Evolutionary conservation across 1,140 invertebrate genomes (phyloP).

Genomic region (Drosophila fuyamai): DNA sequence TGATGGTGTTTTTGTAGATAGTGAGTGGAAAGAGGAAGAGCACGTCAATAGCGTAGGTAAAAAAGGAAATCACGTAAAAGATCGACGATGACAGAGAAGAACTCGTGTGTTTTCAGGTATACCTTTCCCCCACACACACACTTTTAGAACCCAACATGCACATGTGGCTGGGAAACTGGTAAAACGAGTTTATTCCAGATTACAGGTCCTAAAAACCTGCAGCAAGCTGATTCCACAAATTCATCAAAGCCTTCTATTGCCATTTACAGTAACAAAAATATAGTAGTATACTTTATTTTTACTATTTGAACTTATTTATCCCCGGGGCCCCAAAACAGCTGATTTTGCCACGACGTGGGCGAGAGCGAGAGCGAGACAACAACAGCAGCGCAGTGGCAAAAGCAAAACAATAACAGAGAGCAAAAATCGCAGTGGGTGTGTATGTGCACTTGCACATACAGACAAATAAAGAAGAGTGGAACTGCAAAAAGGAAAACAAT

Average conservation of each 20-base stretch:
- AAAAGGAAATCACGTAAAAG: slow-evolving; percentile 51
- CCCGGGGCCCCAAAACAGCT: slow-evolving; percentile 43
- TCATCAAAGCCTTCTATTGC: slow-evolving; percentile 16
- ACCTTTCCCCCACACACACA: slow-evolving; percentile 33
- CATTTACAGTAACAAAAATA: slow-evolving; percentile 9
- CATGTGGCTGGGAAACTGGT: slow-evolving; percentile 46
- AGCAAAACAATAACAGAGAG: slow-evolving; percentile 81
- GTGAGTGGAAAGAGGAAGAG: slow-evolving; percentile 33
- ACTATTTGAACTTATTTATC: slow-evolving; percentile 15
- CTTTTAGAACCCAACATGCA: slow-evolving; percentile 12
- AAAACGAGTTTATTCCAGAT: slow-evolving; percentile 72
- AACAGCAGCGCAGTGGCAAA: slow-evolving; percentile 53
- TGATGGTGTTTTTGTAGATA: slow-evolving; percentile 77
- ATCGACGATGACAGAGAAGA: slow-evolving; percentile 13
- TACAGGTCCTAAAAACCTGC: slow-evolving; percentile 47
- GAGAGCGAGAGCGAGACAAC: slow-evolving; percentile 37
- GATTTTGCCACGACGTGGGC: slow-evolving; percentile 35
- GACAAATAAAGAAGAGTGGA: slow-evolving; percentile 25
- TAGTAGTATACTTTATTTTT: slow-evolving; percentile 1
- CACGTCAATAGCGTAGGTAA: slow-evolving; percentile 53
- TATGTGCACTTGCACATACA: slow-evolving; percentile 15
- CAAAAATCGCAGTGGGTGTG: slow-evolving; percentile 28
- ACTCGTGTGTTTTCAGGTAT: slow-evolving; percentile 44
- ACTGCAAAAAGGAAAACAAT: slow-evolving; percentile 42
- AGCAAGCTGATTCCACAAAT: slow-evolving; percentile 38